Conservation (phyloP, 2,888 invertebrate species). For the Thereva nobilitata region DNA sequence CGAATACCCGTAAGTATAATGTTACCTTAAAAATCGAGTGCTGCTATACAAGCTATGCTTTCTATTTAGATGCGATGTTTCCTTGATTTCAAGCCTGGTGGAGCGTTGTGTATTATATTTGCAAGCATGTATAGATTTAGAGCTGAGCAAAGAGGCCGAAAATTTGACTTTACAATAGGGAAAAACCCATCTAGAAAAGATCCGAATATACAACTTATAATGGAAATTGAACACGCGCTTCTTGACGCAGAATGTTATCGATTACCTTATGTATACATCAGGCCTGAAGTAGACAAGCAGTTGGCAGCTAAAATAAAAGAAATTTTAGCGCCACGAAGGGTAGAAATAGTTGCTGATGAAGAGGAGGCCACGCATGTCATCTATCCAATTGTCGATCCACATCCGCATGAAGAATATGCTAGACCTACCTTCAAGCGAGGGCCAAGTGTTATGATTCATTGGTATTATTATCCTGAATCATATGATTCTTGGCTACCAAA, state of each 20-base stretch:
- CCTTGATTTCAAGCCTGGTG: slow-evolving; percentile 93
- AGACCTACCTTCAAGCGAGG: slow-evolving; percentile 84
- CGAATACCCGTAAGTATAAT: slow-evolving; percentile 74
- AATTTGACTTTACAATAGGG: slow-evolving; percentile 86
- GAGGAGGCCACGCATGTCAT: slow-evolving; percentile 92
- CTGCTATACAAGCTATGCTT: not conserved
- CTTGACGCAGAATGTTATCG: slow-evolving; percentile 79
- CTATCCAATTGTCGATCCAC: slow-evolving; percentile 80
- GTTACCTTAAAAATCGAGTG: not conserved
- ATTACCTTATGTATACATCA: slow-evolving; percentile 79
- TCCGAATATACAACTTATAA: slow-evolving; percentile 90
- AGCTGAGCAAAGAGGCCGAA: slow-evolving; percentile 89
- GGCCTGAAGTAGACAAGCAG: slow-evolving; percentile 82
- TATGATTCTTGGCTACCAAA: slow-evolving; percentile 81
- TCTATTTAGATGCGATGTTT: slow-evolving; percentile 85
- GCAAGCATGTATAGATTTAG: slow-evolving; percentile 94
- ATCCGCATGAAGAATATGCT: slow-evolving; percentile 84
- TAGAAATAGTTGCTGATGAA: slow-evolving; percentile 68
- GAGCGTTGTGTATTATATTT: slow-evolving; percentile 90
- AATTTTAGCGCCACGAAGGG: slow-evolving; percentile 84
- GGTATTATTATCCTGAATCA: slow-evolving; percentile 95
- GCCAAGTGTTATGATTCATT: slow-evolving; percentile 83
- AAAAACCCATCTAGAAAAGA: slow-evolving; percentile 86
- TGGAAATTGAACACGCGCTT: slow-evolving; percentile 83
- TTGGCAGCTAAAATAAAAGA: slow-evolving; percentile 82